Conservation (phyloP, 2,113 vertebrate genomes). For the Sinocyclocheilus maitianheensis region DNA sequence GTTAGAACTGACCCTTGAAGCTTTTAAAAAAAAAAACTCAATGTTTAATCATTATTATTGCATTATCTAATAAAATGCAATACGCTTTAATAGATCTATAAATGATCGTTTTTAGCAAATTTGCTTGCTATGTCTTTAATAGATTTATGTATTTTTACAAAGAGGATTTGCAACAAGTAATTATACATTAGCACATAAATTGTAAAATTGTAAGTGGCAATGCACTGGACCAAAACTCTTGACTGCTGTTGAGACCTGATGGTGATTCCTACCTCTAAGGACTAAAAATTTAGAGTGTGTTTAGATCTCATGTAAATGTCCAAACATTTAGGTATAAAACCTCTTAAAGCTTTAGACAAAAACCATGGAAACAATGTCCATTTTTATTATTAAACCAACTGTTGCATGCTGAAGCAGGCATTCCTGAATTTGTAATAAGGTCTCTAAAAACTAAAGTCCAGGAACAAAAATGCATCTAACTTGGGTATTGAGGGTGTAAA, state of each 20-base stretch:
- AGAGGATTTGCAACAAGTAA: neutral
- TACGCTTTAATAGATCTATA: no score
- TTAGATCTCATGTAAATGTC: neutral
- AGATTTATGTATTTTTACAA: neutral
- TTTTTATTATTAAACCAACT: neutral
- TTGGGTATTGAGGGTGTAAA: slow-evolving; percentile 26
- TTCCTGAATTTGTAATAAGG: neutral
- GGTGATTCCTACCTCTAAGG: neutral
- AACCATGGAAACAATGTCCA: neutral
- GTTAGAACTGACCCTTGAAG: no score
- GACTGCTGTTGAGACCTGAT: neutral
- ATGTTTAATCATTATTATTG: no score
- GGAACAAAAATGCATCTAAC: neutral
- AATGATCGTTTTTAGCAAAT: no score
- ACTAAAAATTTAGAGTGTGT: neutral
- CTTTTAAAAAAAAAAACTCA: no score
- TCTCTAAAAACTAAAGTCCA: neutral
- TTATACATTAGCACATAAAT: no score
- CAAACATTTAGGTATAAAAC: neutral
- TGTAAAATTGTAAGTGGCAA: neutral
- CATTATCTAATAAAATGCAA: no score
- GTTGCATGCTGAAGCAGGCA: slow-evolving; percentile 4
- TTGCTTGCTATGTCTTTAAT: no score
- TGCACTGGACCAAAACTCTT: neutral
- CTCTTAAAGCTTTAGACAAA: neutral